Base-by-base conservation (phyloP, 2,888 invertebrate species). In the Pseudococcus longispinus region DNA sequence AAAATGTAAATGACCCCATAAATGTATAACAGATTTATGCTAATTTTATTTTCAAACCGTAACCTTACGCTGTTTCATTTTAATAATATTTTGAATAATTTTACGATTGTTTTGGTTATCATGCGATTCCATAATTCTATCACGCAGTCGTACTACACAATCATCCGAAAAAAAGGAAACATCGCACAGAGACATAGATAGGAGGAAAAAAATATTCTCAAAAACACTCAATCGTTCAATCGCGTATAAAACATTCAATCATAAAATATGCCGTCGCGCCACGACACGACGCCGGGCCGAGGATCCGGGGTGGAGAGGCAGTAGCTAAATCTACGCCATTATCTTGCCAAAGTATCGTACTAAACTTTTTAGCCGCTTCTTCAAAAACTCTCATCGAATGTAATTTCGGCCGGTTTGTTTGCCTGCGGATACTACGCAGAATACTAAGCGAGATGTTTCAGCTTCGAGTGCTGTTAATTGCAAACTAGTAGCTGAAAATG, bases 381-480 rank as follows among this genome's bases (percentile, higher is more conserved):
- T 80, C 77, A 29, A 80, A 42, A 80, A 42, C 77, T 42, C 37
- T 80, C 77, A 70, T 42, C 32, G 77, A 80, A 80, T 80, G 77
- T 80, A 80, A 80, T 80, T 80, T 80, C 77, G 77, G 77, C 29
- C 42, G 77, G 29, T 42, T 42, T 80, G n/a, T 42, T 80, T 42
- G 77, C 77, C 42, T 80, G 77, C 77, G 77, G 42, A 80, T 80
- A 74, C 74, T 32, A 29, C 74, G 77, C 42, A 26, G 77, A 80
- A 80, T 80, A 80, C 77, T 42, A 42, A 80, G 60, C 60, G 60
- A 60, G 74, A 74, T 74, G 74, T 74, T 74, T 74, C 74, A 20
- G 74, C 74, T 74, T 74, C n/a, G 74, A 74, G 74, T 74, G 74
- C 32, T 74, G 74, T 74, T 74, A 74, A 74, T 74, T 74, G 74